Percentiles rank a stretch among this genome's conserved stretches.
These are phyloP conservation scores for Dynastes tityus DNA, from an alignment of 2,888 invertebrate genomes.

Conservation along the genomic window DNA sequence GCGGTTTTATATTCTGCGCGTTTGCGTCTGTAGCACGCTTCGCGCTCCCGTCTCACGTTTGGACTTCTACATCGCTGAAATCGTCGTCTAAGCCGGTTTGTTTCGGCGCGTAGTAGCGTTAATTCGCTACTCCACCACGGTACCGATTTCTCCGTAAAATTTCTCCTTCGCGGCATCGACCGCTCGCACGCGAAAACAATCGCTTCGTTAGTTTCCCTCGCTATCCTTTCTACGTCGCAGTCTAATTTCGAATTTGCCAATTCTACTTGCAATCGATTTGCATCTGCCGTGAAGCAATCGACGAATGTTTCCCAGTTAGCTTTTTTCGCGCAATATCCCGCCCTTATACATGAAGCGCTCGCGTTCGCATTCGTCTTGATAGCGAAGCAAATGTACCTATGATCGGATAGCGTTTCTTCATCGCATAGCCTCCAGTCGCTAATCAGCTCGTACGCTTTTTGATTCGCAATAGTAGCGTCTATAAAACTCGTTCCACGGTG, in stretches of 20 bases:
- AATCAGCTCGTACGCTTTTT: background rate
- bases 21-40: background rate
- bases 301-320: constrained; percentile 4
- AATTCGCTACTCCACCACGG: constrained; percentile 52
- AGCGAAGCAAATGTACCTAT: background rate
- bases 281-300: background rate
- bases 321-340: constrained; percentile 12
- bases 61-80: constrained; percentile 2
- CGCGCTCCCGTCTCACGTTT: constrained; percentile 5
- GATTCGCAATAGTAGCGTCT: constrained; percentile 4
- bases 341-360: background rate
- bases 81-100: constrained; percentile 5
- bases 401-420: constrained; percentile 17
- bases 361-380: background rate
- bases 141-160: constrained; percentile 28
- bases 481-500: constrained; percentile 7
- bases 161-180: constrained; percentile 42
- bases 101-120: constrained; percentile 12
- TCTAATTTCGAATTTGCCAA: background rate
- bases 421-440: background rate
- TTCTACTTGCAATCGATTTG: background rate
- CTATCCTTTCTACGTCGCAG: background rate
- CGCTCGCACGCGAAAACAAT: constrained; percentile 27
- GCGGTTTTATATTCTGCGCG: constrained; percentile 32
- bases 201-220: constrained; percentile 16